These are phyloP conservation scores for Siphamia tubifer DNA, from an alignment of 2,113 vertebrate genomes.

Conservation along the genomic window DNA sequence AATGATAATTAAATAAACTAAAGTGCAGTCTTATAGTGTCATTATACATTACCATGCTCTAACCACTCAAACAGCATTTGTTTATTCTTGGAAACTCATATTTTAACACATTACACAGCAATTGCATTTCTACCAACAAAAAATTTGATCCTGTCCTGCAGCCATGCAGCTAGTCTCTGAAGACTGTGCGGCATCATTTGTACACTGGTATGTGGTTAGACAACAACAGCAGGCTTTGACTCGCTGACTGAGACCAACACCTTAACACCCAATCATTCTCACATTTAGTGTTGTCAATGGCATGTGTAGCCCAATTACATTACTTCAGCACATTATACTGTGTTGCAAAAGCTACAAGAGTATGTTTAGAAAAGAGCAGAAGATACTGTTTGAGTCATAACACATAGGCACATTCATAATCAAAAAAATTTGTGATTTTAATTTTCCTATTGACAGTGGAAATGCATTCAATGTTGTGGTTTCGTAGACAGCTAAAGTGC, in stretches of 20 bases:
- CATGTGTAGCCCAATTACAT: background rate
- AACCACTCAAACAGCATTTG: no score
- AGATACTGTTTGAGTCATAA: background rate
- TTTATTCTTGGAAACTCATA: no score
- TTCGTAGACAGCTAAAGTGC: background rate
- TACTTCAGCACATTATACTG: background rate
- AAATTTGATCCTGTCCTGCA: no score
- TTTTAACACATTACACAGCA: no score
- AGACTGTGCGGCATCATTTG: no score
- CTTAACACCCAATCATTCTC: background rate
- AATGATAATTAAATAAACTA: no score
- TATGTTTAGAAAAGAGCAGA: background rate
- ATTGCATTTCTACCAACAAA: no score
- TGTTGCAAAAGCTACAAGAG: background rate
- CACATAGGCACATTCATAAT: background rate
- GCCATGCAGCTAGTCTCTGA: no score
- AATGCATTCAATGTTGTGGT: background rate
- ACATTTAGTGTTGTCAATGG: background rate
- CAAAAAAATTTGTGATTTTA: background rate
- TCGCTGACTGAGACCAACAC: background rate
- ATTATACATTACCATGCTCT: no score
- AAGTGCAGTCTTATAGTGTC: no score
- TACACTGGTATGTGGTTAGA: constrained; percentile 27
- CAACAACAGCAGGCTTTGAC: constrained; percentile 30
- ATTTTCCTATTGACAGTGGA: background rate